Evolutionary conservation across 1,140 invertebrate genomes (phyloP).

Genomic region (Lutraria rhynchaena): DNA sequence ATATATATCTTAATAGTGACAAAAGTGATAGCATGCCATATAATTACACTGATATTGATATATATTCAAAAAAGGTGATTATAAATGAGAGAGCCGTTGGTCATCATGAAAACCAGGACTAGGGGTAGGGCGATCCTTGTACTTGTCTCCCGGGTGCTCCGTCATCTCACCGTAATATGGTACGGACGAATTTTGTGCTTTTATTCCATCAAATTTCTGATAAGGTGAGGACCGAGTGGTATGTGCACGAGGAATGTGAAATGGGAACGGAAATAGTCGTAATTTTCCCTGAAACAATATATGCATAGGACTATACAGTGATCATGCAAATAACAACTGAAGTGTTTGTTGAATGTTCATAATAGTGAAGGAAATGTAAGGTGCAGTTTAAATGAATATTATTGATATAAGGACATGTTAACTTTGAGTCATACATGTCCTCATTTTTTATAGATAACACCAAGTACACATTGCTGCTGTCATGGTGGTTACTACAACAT

Average conservation of each 20-base stretch:
- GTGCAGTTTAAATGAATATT: background rate
- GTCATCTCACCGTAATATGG: slow-evolving; percentile 17
- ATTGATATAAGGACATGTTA: background rate
- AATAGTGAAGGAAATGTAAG: background rate
- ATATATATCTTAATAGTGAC: no score
- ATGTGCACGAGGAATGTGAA: slow-evolving; percentile 59
- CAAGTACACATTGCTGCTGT: no score
- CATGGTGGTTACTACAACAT: no score
- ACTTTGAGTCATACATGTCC: background rate
- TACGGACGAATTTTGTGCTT: slow-evolving; percentile 26
- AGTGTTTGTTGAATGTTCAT: background rate
- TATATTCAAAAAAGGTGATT: no score
- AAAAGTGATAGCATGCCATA: no score
- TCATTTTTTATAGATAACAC: no score
- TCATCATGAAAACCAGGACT: slow-evolving; percentile 27
- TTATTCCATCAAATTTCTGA: slow-evolving; percentile 59
- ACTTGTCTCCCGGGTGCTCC: slow-evolving; percentile 29
- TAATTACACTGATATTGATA: no score
- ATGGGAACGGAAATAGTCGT: slow-evolving; percentile 51
- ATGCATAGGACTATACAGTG: background rate
- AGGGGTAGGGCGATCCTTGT: slow-evolving; percentile 28
- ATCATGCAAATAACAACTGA: background rate
- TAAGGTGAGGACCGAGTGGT: slow-evolving; percentile 24
- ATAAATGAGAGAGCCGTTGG: slow-evolving; percentile 42
- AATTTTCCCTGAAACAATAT: slow-evolving; percentile 53